A percentile compares a stretch with the other conserved stretches of the same genome.
phyloP scores from a whole-genome alignment of 2,797 vertebrate species.

The Choloepus didactylus region DNA sequence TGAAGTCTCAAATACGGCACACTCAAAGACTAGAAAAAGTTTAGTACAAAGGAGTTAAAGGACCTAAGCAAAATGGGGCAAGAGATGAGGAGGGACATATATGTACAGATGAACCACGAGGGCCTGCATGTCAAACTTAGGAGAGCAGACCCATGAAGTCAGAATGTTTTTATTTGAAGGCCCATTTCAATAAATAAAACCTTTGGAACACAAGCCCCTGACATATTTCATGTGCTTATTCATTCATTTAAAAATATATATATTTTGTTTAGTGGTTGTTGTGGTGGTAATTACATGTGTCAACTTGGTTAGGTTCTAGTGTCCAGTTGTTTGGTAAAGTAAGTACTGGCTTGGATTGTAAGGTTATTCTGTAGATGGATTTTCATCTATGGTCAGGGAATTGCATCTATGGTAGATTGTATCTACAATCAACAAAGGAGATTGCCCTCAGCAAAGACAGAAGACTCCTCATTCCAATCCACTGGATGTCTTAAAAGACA shows the following conservation, averaged over 20 bases:
- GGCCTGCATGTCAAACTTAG: too few species aligned
- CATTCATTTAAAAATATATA: neutral
- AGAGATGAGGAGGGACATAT: neutral
- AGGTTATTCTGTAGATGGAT: too few species aligned
- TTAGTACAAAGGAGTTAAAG: accelerated
- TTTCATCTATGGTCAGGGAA: too few species aligned
- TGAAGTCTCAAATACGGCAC: accelerated
- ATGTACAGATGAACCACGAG: accelerated
- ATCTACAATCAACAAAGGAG: too few species aligned
- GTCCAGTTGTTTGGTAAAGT: too few species aligned
- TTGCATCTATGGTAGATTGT: too few species aligned
- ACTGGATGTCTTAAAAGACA: too few species aligned
- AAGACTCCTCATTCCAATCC: too few species aligned
- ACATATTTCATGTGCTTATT: neutral
- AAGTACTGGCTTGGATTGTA: too few species aligned
- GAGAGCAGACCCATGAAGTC: accelerated
- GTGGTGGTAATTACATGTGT: neutral
- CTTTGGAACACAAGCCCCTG: neutral
- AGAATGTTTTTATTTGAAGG: neutral
- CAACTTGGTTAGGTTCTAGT: too few species aligned
- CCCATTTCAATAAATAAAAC: neutral
- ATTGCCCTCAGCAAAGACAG: too few species aligned
- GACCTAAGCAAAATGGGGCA: accelerated
- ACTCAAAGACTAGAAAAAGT: neutral
- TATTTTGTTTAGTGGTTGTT: neutral